Conservation (phyloP, 35 echinoderm and acorn worm genomes). For the Lytechinus pictus region DNA sequence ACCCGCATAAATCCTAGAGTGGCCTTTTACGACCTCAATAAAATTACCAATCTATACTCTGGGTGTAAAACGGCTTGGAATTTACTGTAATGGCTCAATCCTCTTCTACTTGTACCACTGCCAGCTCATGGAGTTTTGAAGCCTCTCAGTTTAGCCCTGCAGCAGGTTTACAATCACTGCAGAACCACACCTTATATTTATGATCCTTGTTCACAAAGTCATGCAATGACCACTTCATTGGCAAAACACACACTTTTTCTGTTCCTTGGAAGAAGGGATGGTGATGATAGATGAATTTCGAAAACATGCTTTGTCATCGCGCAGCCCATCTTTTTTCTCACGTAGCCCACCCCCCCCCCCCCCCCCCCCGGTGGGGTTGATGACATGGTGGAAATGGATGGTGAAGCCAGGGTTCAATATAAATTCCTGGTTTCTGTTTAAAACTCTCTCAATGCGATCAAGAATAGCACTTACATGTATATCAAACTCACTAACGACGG, state of each 20-base stretch:
- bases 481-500: not conserved
- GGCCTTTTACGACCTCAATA: not conserved
- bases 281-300: conserved; percentile 3
- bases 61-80: not conserved
- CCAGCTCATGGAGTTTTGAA: not conserved
- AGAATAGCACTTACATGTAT: not conserved
- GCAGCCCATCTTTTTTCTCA: conserved; percentile 6
- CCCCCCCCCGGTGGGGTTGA: not conserved
- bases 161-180: not conserved
- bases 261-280: not conserved
- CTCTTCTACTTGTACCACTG: not conserved
- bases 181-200: not conserved
- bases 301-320: not conserved
- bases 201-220: not conserved
- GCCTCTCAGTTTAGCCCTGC: not conserved
- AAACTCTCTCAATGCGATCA: not conserved
- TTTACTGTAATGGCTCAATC: not conserved
- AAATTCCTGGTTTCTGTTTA: conserved; percentile 34
- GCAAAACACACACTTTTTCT: conserved; percentile 18
- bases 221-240: not conserved
- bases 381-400: not conserved
- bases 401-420: conserved; percentile 9
- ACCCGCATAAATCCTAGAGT: not conserved
- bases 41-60: not conserved
- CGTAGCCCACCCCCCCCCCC: no score